phyloP scores from a whole-genome alignment of 2,797 vertebrate genomes.

The Siniperca obscura region DNA sequence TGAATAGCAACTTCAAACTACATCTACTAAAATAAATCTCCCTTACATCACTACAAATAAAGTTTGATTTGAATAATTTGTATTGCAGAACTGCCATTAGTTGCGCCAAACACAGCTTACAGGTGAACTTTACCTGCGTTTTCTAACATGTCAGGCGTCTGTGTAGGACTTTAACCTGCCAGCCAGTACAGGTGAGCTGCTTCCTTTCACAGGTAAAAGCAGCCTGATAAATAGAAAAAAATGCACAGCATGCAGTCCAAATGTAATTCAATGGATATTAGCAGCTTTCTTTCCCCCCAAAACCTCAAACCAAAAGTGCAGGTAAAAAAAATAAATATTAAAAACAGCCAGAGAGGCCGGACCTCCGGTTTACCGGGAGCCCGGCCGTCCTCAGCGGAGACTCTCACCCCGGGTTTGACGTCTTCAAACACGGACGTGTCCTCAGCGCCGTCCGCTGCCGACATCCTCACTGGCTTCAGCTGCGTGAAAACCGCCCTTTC shows the following conservation, averaged over 20 bases:
- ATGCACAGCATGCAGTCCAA: not conserved
- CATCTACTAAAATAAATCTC: not conserved
- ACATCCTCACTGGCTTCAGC: conserved; percentile 90
- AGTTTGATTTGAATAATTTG: not conserved
- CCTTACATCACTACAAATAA: not conserved
- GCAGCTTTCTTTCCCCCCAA: not conserved
- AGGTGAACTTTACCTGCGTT: conserved; percentile 31
- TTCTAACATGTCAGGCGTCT: conserved; percentile 40
- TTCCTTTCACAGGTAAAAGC: conserved; percentile 7
- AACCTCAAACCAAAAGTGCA: not conserved
- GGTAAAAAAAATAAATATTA: no score
- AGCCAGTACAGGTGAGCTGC: conserved; percentile 40
- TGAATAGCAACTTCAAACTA: not conserved
- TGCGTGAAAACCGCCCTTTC: conserved; percentile 88
- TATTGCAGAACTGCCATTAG: not conserved
- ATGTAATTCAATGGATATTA: not conserved
- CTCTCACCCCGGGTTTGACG: conserved; percentile 87
- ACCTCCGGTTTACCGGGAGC: conserved; percentile 24
- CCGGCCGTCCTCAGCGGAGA: conserved; percentile 38
- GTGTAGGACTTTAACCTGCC: conserved; percentile 50
- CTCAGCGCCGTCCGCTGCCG: conserved; percentile 84
- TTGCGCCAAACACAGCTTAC: not conserved
- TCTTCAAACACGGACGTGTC: conserved; percentile 92
- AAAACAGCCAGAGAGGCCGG: conserved; percentile 43
- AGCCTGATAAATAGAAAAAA: not conserved